Base-by-base conservation (phyloP, 2,113 vertebrate genomes). In the Neogale vison region DNA sequence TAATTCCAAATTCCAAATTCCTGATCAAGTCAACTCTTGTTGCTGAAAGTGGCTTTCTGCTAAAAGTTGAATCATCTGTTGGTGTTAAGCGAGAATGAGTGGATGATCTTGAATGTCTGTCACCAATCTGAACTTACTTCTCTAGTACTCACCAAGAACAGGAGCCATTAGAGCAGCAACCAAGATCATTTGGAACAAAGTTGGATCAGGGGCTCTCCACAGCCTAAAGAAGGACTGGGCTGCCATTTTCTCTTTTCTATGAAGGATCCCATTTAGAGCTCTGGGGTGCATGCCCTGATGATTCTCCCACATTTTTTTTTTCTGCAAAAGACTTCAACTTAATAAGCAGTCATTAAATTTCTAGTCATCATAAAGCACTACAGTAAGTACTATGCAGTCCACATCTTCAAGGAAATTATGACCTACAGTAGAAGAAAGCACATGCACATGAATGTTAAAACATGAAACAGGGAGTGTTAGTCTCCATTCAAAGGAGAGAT, bases 61-160 rank as follows among this genome's bases (percentile, higher is more conserved):
- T 77, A 39, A 55, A 50, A 12, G 21, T 55, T n/a, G 34, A 81
- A 71, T 65, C 14, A 81, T 82, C 21, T 63, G 65, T 55, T 55
- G 72, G 29, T n/a, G 55, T 74, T 65, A 18, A 63, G 81, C 39
- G 9, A n/a, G 9, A 80, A 45, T 31, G 24, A 67, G 63, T n/a
- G 1, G 12, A 42, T 36, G 20, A 85, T 31, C 15, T 89, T 29
- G 14, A 34, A 55, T 47, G 1, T 47, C 45, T 36, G 0, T 23
- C 63, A 11, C 23, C 39, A 4, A 6, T 59, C 47, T 80, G 67
- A 71, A 47, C 4, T 69, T 69, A 34, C 34, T 76, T 45, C 11
- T 67, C 74, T 14, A 26, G 52, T 57, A 98, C 98, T 97, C 81
- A 98, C 98, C 98, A 61, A 96, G 90, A 77, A 96, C 97, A 39